Evolutionary conservation across 30 jellyfish, hydroid and myxozoan genomes (phyloP).

Genomic region (Euphysa ruthae): DNA sequence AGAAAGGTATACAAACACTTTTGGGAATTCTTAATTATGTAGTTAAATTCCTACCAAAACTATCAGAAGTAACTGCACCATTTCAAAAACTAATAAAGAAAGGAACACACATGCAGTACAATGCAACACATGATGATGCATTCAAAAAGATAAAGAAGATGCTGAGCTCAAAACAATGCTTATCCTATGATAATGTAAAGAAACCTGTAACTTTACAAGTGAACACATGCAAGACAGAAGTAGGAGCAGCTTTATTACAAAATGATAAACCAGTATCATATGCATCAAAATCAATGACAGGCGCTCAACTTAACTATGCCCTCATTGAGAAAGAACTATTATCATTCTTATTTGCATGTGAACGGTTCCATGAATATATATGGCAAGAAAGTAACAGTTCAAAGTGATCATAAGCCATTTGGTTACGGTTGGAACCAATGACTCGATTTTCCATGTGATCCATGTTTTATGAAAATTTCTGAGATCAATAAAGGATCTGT

Average conservation of each 20-base stretch:
- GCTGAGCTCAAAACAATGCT: conserved; percentile 22
- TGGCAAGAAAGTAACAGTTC: too few species aligned
- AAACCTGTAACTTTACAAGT: conserved; percentile 36
- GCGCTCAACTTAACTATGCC: too few species aligned
- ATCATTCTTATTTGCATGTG: too few species aligned
- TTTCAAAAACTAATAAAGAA: conserved; percentile 42
- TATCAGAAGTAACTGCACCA: conserved; percentile 39
- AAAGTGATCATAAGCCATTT: too few species aligned
- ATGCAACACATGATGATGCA: conserved; percentile 22
- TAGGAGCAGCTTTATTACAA: conserved; percentile 51
- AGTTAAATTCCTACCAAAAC: conserved; percentile 39
- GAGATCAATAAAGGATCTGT: too few species aligned
- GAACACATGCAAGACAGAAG: conserved; percentile 37
- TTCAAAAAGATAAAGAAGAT: conserved; percentile 29
- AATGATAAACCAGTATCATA: too few species aligned
- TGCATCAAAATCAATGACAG: too few species aligned
- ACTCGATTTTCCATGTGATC: too few species aligned
- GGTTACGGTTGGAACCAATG: too few species aligned
- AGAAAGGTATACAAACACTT: conserved; percentile 29
- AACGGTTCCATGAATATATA: too few species aligned
- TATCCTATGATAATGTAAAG: conserved; percentile 28
- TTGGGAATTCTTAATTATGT: conserved; percentile 35
- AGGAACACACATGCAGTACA: conserved; percentile 28
- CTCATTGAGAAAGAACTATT: too few species aligned
- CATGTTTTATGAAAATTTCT: too few species aligned